Evolutionary conservation across 92 coral and sea anemone species (phyloP).

Genomic region (Plumapathes pennacea): DNA sequence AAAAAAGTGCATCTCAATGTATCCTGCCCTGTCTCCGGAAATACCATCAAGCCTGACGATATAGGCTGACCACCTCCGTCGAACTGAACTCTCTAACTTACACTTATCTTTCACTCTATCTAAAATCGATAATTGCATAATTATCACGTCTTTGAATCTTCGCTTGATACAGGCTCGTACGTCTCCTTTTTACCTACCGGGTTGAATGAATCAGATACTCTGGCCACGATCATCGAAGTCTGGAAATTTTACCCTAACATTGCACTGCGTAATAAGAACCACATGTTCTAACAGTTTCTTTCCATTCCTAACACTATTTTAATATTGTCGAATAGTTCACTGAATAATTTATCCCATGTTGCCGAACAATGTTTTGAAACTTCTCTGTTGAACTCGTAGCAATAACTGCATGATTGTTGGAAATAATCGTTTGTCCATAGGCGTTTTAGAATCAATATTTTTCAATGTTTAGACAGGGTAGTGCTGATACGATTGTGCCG

Average conservation of each 20-base stretch:
- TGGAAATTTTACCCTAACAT: too few species aligned
- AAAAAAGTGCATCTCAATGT: too few species aligned
- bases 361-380: conserved; percentile 68
- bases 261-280: too few species aligned
- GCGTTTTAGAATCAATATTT: conserved; percentile 63
- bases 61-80: conserved; percentile 47
- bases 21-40: conserved; percentile 75
- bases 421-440: conserved; percentile 68
- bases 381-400: conserved; percentile 44
- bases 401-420: conserved; percentile 58
- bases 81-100: conserved; percentile 48
- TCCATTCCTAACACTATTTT: too few species aligned
- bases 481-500: conserved; percentile 66
- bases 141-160: conserved; percentile 96
- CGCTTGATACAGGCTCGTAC: conserved; percentile 80
- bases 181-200: conserved; percentile 72
- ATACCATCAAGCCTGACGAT: conserved; percentile 61
- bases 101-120: conserved; percentile 92
- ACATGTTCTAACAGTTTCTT: too few species aligned
- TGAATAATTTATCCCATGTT: conserved; percentile 83
- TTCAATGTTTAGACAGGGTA: conserved; percentile 71
- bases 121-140: conserved; percentile 98
- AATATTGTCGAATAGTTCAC: conserved; percentile 72
- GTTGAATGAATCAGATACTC: too few species aligned
- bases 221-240: too few species aligned